Percentiles rank a stretch among this genome's conserved stretches.
Evolutionary conservation across 1,140 invertebrate genomes (phyloP).

Genomic region (Panagrolaimus sp.): DNA sequence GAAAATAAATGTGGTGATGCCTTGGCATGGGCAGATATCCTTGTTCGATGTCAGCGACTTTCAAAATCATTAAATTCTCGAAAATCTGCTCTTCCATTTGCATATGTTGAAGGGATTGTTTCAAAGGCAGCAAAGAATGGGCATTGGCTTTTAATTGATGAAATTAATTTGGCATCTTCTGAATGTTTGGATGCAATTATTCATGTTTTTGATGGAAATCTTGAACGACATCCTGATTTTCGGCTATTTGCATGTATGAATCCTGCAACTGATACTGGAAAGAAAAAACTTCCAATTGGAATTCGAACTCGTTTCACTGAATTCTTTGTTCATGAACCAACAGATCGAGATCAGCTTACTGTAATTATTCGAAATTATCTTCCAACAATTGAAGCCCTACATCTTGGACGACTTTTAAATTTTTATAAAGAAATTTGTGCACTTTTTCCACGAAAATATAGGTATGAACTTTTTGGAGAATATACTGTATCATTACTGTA

Average conservation of each 20-base stretch:
- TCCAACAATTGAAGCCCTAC: constrained; percentile 66
- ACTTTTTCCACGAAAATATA: constrained; percentile 68
- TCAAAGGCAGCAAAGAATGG: constrained; percentile 48
- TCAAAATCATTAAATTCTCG: constrained; percentile 65
- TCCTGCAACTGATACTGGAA: constrained; percentile 97
- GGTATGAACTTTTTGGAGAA: constrained; percentile 62
- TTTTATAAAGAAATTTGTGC: constrained; percentile 78
- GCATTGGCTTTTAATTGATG: constrained; percentile 58
- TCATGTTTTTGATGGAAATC: constrained; percentile 32
- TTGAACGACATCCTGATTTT: constrained; percentile 71
- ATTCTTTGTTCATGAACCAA: constrained; percentile 86
- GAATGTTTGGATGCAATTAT: constrained; percentile 56
- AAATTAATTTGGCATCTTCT: constrained; percentile 56
- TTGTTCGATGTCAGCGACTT: constrained; percentile 68
- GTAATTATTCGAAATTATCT: constrained; percentile 80
- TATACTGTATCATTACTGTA: background rate
- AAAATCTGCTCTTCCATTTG: constrained; percentile 46
- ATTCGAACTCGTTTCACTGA: constrained; percentile 91
- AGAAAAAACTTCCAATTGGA: constrained; percentile 84
- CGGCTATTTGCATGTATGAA: constrained; percentile 99
- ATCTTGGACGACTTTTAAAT: constrained; percentile 73
- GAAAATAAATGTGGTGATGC: constrained; percentile 60
- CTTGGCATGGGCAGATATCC: constrained; percentile 66
- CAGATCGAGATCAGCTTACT: constrained; percentile 73
- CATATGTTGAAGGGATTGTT: constrained; percentile 49